Evolutionary conservation across 2,888 invertebrate species (phyloP), one percentile per base, ranked within the genome.

Genomic region (Ramazzottius varieornatus): DNA sequence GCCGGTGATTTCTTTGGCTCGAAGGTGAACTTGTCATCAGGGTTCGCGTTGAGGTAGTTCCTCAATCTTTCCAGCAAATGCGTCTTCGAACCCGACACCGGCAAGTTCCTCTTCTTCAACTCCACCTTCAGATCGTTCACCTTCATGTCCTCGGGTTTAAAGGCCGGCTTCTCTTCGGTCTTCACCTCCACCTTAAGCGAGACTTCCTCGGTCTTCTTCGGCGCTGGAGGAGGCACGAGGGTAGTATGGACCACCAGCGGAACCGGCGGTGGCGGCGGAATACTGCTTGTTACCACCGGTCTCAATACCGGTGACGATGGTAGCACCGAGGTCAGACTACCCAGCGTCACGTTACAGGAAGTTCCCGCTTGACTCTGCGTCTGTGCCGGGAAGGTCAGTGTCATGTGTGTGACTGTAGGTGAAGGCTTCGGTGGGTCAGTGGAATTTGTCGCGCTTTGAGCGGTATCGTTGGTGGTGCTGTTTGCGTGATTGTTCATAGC

Each of bases 11-110:
- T n/a, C n/a, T n/a, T n/a, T n/a, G n/a, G n/a, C n/a, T n/a, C n/a
- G 32, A 24, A 64, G n/a, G 29, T 33, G 32, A 32, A 29, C 20
- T 33, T 33, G 29, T 64, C 65, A 29, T 8, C 65, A 32, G 65
- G 34, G 16, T 66, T 40, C 13, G 66, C 70, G 65, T 77, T 77
- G 33, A 76, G 73, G 71, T 73, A 78, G 2, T 78, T 86, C 69
- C 86, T 86, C 66, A 94, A 78, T 54, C 94, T 82, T 74, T 94
- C 92, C 67, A 96, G 86, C 54, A 96, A 78, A 74, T 92, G 90
- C 8, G 92, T 90, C 74, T 96, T 96, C 0, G 93, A 86, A 0
- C 94, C 94, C 16, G 93, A 93, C 0, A 96, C 94, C 2, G 93
- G 89, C 67, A 96, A 79, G 76, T 86, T 92, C 64, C 94, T 83